Percentiles rank a stretch among this genome's conserved stretches.
These are phyloP conservation scores for Epirrhoe tristata DNA, from an alignment of 2,888 invertebrate species.

Conservation along the genomic window DNA sequence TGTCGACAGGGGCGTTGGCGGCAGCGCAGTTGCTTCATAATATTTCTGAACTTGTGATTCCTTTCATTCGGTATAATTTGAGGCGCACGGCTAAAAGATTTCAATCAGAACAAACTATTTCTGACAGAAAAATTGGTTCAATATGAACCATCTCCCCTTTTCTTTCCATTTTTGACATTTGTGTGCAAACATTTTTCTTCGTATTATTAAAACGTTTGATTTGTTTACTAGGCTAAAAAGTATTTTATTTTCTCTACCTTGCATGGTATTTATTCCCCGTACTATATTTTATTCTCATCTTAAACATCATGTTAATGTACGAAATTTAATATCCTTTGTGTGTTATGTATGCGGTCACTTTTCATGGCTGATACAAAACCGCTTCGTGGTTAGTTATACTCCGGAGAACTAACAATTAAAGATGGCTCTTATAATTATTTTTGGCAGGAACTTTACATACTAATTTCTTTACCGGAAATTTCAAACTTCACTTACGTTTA, in stretches of 20 bases:
- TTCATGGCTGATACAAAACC: conserved; percentile 21
- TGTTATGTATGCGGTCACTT: conserved; percentile 24
- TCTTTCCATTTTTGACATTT: background rate
- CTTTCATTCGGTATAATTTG: conserved; percentile 21
- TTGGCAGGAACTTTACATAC: background rate
- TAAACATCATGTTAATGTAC: conserved; percentile 26
- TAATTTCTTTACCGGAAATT: background rate
- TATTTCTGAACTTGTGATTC: conserved; percentile 24
- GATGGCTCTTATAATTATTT: background rate
- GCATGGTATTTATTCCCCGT: background rate
- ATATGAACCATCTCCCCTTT: background rate
- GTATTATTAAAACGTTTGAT: too few relatives aligned
- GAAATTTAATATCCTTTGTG: conserved; percentile 32
- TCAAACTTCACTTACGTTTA: background rate
- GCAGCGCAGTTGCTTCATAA: conserved; percentile 35
- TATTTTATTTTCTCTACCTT: too few relatives aligned
- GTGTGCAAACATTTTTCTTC: too few relatives aligned
- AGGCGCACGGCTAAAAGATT: conserved; percentile 11
- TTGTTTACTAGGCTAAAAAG: too few relatives aligned
- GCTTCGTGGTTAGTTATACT: conserved; percentile 14
- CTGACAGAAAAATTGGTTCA: background rate
- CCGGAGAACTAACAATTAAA: conserved; percentile 11
- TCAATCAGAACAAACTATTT: background rate
- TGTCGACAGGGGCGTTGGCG: conserved; percentile 57
- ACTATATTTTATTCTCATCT: conserved; percentile 14